A percentile compares a stretch with the other conserved stretches of the same genome.
phyloP scores from a whole-genome alignment of 1,140 invertebrate species.

The Euschistus heros region DNA sequence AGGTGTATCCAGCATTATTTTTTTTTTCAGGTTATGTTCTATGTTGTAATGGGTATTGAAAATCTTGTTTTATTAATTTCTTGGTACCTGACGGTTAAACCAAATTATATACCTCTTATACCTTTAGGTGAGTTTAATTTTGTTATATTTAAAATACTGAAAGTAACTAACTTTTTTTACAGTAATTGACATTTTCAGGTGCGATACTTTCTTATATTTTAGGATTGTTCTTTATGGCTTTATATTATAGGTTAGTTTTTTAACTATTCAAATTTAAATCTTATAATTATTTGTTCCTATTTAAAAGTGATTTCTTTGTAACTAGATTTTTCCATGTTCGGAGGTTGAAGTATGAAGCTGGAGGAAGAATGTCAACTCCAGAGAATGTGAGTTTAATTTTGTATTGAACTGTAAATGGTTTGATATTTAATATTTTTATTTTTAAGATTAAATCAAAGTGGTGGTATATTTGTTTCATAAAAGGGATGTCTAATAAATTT shows the following conservation, averaged over 20 bases:
- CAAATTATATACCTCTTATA: not conserved
- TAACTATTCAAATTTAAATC: not conserved
- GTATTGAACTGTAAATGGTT: too few species aligned
- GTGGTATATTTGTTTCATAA: too few species aligned
- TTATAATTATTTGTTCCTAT: not conserved
- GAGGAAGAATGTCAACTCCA: slow-evolving; percentile 35
- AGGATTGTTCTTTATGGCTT: slow-evolving; percentile 1
- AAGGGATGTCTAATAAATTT: too few species aligned
- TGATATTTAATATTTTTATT: too few species aligned
- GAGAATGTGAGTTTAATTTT: slow-evolving; percentile 8
- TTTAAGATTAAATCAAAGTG: too few species aligned
- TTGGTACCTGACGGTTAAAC: not conserved
- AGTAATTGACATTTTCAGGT: not conserved
- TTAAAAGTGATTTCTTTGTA: too few species aligned
- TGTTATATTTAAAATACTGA: not conserved
- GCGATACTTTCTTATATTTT: slow-evolving; percentile 1
- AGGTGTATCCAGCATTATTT: too few species aligned
- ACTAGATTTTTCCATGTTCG: slow-evolving; percentile 38
- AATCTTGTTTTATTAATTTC: not conserved
- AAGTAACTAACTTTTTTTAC: not conserved
- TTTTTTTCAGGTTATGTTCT: slow-evolving; percentile 8
- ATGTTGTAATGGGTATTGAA: not conserved
- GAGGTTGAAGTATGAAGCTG: slow-evolving; percentile 45
- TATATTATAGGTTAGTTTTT: slow-evolving; percentile 7
- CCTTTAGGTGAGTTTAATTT: not conserved